phyloP scores from a whole-genome alignment of 2,113 vertebrate genomes.

The Fukomys damarensis region DNA sequence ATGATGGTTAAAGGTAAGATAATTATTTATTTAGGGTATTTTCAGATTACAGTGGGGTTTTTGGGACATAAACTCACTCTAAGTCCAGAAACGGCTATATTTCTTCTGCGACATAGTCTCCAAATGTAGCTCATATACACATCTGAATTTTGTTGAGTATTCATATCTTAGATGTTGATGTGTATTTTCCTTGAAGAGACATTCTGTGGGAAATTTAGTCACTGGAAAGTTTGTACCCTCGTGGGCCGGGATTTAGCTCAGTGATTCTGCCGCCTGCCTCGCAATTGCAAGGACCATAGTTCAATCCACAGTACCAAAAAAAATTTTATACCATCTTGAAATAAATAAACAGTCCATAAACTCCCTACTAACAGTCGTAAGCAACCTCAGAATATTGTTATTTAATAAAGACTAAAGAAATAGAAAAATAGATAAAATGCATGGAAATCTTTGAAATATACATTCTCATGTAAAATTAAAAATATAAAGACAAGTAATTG shows the following conservation, averaged over 20 bases:
- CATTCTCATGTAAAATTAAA: neutral
- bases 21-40: neutral
- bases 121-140: neutral
- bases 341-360: constrained; percentile 62
- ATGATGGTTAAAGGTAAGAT: neutral
- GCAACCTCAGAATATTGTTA: neutral
- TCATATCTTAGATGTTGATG: constrained; percentile 19
- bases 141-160: neutral
- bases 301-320: no score
- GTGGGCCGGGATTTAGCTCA: no score
- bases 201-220: constrained; percentile 36
- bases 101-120: neutral
- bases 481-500: neutral
- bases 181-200: constrained; percentile 51
- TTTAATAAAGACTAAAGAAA: neutral
- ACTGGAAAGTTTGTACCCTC: no score
- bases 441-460: neutral
- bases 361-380: neutral
- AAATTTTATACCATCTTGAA: constrained; percentile 54
- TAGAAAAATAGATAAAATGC: neutral
- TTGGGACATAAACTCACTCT: neutral
- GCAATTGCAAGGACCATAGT: no score
- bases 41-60: neutral
- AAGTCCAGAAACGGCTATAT: no score
- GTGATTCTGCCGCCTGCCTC: no score